Percentiles rank a stretch among this genome's conserved stretches.
Conservation (phyloP, 2,797 vertebrate genomes). For the Clarias laeviceps region DNA sequence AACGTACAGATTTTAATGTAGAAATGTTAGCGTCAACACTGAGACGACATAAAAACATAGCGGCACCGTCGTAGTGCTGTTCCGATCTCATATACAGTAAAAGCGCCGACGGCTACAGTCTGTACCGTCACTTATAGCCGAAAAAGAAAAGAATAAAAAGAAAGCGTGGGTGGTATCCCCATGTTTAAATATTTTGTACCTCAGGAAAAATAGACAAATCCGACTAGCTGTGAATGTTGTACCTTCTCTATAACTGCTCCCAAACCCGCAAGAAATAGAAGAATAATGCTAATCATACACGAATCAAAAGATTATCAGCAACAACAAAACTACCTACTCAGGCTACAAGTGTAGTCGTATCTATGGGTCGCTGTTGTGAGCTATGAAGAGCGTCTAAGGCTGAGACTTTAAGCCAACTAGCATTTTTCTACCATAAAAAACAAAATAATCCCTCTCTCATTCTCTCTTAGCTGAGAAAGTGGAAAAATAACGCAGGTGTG, state of each 20-base stretch:
- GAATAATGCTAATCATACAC: background rate
- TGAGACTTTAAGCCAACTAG: background rate
- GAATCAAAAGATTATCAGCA: background rate
- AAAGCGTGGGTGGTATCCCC: background rate
- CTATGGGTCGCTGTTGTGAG: background rate
- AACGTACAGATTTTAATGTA: background rate
- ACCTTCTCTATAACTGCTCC: background rate
- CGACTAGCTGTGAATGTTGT: background rate
- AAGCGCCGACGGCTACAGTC: background rate
- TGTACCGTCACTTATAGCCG: background rate
- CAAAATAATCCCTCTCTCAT: background rate
- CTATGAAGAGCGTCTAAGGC: background rate
- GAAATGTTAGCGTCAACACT: background rate
- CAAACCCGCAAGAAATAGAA: background rate
- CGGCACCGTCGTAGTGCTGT: background rate
- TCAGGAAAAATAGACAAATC: background rate
- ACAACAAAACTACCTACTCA: background rate
- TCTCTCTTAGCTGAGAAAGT: background rate
- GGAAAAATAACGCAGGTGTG: constrained; percentile 12
- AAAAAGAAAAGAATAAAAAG: background rate
- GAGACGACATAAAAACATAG: background rate
- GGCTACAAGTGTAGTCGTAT: background rate
- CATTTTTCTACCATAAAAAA: background rate
- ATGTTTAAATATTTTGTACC: background rate
- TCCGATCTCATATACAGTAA: background rate